Evolutionary conservation across 2,797 vertebrate species (phyloP).

Genomic region (Poecilia gillii): DNA sequence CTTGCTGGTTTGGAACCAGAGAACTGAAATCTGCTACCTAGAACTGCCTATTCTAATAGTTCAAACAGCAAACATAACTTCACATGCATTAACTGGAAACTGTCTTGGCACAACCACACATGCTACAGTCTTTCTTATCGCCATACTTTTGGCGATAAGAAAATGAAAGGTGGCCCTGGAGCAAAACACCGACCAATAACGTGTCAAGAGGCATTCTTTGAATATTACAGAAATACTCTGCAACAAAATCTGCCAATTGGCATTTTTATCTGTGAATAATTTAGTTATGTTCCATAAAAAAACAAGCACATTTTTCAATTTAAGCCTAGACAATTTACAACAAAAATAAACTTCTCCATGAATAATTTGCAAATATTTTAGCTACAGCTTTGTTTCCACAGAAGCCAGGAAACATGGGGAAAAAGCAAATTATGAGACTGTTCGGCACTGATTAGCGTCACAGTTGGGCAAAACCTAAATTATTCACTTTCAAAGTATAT

Average conservation of each 20-base stretch:
- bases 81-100: background rate
- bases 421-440: background rate
- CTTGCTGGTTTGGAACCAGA: background rate
- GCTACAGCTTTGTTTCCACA: background rate
- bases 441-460: background rate
- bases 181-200: too few relatives aligned
- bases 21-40: background rate
- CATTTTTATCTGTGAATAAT: too few relatives aligned
- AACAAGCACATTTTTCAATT: background rate
- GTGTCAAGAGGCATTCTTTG: background rate
- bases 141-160: background rate
- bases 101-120: background rate
- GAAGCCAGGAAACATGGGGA: background rate
- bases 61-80: background rate
- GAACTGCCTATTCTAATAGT: background rate
- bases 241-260: background rate
- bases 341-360: background rate
- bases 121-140: background rate
- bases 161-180: background rate
- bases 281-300: background rate
- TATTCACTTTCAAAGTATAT: conserved; percentile 9
- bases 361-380: background rate
- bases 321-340: background rate
- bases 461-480: background rate
- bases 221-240: background rate